Evolutionary conservation across 2,888 invertebrate genomes (phyloP).

Genomic region (Drosophila austrosaltans): DNA sequence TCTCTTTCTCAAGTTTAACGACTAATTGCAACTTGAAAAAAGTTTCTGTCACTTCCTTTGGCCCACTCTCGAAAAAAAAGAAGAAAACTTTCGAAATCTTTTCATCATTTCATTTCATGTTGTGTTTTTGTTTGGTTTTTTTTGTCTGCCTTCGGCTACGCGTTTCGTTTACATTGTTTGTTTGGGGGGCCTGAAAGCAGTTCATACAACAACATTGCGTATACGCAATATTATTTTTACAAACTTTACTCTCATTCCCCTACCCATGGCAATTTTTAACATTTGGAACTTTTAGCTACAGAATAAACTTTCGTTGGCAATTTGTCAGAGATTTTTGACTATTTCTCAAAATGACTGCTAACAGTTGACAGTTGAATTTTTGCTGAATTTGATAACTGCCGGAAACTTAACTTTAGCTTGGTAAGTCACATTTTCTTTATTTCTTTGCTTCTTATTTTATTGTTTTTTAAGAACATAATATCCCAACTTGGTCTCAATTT

Average conservation of each 20-base stretch:
- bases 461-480: conserved; percentile 52
- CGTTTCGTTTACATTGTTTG: conserved; percentile 44
- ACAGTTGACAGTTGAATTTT: conserved; percentile 42
- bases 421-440: conserved; percentile 8
- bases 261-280: not conserved
- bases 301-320: conserved; percentile 70
- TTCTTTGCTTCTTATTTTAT: conserved; percentile 11
- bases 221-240: conserved; percentile 54
- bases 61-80: conserved; percentile 8
- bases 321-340: conserved; percentile 65
- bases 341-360: conserved; percentile 47
- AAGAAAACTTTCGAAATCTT: conserved; percentile 13
- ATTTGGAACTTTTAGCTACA: conserved; percentile 31
- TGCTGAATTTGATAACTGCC: conserved; percentile 49
- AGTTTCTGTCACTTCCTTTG: conserved; percentile 33
- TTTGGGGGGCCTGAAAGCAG: conserved; percentile 23
- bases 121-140: conserved; percentile 22
- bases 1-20: conserved; percentile 25
- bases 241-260: conserved; percentile 41
- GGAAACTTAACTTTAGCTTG: conserved; percentile 50
- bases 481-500: conserved; percentile 39
- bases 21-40: conserved; percentile 68
- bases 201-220: conserved; percentile 38
- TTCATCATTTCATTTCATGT: conserved; percentile 13
- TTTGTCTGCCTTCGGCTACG: conserved; percentile 1